Evolutionary conservation across 2,888 invertebrate species (phyloP), one percentile per base, ranked within the genome.

Genomic region (Hypomecis punctinalis): DNA sequence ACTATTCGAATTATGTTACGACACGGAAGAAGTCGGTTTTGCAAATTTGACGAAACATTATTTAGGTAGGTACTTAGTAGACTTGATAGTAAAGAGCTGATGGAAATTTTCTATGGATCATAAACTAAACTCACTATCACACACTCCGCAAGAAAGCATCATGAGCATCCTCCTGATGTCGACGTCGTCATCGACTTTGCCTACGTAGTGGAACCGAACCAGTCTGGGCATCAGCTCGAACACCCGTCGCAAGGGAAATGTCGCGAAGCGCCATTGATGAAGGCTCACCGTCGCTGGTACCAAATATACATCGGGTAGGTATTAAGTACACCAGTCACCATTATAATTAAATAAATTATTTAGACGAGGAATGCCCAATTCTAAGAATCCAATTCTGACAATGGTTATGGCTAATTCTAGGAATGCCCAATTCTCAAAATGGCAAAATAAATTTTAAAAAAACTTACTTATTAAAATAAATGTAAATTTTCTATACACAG

Each of bases 191-290:
- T 79, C 72, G 33, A 89, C 83, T 13, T 63, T 64, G 5, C 91
- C 91, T 0, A 85, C 68, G 70, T 88, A 91, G 56, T 76, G 72
- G 33, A 91, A 82, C 0, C 88, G 77, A 8, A 76, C 78, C 39
- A 92, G 73, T 0, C 66, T 76, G 0, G 91, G 91, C 85, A 91
- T 82, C 55, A 88, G 71, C 68, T 91, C 87, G 45, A 92, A 76
- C 3, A 91, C 77, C 2, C 82, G 76, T 0, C 83, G 80, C 57
- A 92, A 61, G 0, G 90, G 86, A 51, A 89, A 83, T 6, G 69
- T 65, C 0, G 77, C 80, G 46, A 79, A 83, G 0, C 90, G 81
- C 88, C 91, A 91, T 64, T 90, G 90, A 54, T 91, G 91, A 6
- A 91, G 80, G 69, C 90, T 89, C 10, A 91, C 53, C 5, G 86